Evolutionary conservation across 2,888 invertebrate species (phyloP).

Genomic region (Lissonota sp.): DNA sequence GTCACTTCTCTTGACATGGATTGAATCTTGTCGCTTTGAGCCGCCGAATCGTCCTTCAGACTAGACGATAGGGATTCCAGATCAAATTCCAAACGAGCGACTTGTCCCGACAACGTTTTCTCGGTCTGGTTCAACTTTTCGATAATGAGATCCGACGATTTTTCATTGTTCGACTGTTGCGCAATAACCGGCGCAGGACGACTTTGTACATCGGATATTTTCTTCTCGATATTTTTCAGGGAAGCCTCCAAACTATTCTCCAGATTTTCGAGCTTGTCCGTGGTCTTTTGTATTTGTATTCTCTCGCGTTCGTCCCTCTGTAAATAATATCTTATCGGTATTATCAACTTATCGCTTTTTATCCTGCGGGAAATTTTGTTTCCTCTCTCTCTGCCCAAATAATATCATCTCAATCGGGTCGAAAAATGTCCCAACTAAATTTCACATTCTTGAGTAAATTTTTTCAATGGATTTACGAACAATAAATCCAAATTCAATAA

Average conservation of each 20-base stretch:
- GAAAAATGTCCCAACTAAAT: no score
- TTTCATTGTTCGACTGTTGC: conserved; percentile 62
- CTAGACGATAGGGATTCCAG: conserved; percentile 67
- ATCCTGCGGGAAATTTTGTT: no score
- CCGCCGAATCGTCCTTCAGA: conserved; percentile 66
- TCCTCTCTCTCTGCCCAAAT: no score
- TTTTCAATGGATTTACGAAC: no score
- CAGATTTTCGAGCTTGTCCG: conserved; percentile 86
- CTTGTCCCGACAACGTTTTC: conserved; percentile 68
- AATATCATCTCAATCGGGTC: no score
- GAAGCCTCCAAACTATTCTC: conserved; percentile 84
- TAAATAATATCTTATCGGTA: conserved; percentile 29
- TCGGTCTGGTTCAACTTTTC: conserved; percentile 74
- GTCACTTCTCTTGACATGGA: conserved; percentile 67
- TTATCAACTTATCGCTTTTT: conserved; percentile 2
- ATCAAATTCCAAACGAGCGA: conserved; percentile 71
- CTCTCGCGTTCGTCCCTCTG: conserved; percentile 89
- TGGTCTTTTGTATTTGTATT: conserved; percentile 87
- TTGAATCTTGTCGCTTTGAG: conserved; percentile 66
- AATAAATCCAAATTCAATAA: no score
- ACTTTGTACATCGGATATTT: conserved; percentile 82
- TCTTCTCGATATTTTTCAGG: conserved; percentile 82
- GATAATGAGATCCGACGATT: conserved; percentile 68
- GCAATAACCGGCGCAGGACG: conserved; percentile 47
- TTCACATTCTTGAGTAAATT: no score